These are phyloP conservation scores for Cataglyphis cursor DNA, from an alignment of 2,888 invertebrate genomes.

Conservation along the genomic window DNA sequence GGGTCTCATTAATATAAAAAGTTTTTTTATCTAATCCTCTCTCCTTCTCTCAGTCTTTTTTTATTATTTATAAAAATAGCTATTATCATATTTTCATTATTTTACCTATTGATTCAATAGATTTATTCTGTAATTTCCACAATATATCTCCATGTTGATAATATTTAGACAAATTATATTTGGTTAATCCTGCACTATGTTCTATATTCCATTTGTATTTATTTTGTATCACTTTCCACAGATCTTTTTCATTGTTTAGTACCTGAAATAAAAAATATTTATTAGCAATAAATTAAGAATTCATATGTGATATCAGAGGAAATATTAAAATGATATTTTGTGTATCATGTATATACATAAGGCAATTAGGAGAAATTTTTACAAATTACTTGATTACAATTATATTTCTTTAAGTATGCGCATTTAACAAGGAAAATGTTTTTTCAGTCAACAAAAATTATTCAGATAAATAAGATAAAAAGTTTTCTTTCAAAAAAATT, in stretches of 20 bases:
- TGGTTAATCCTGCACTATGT: constrained; percentile 54
- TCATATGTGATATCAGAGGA: neutral
- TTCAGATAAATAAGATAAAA: too few species aligned
- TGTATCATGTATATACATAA: neutral
- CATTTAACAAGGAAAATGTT: neutral
- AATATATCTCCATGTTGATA: constrained; percentile 79
- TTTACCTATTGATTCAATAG: constrained; percentile 79
- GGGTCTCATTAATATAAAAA: constrained; percentile 26
- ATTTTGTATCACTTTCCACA: constrained; percentile 71
- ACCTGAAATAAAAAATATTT: constrained; percentile 43
- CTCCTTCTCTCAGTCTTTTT: neutral
- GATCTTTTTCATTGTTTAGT: constrained; percentile 75
- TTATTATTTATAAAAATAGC: constrained; percentile 4
- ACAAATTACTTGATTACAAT: neutral
- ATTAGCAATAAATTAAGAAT: constrained; percentile 14
- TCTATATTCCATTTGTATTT: constrained; percentile 77
- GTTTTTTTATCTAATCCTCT: neutral
- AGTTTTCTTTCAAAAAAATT: too few species aligned
- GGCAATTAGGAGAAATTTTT: neutral
- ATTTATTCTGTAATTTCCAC: constrained; percentile 78
- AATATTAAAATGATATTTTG: neutral
- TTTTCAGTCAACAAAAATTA: too few species aligned
- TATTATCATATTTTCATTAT: constrained; percentile 7
- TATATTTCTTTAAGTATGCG: neutral
- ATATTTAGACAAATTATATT: constrained; percentile 73